phyloP scores from a whole-genome alignment of 35 echinoderm and acorn worm genomes.

The Antedon bifida region DNA sequence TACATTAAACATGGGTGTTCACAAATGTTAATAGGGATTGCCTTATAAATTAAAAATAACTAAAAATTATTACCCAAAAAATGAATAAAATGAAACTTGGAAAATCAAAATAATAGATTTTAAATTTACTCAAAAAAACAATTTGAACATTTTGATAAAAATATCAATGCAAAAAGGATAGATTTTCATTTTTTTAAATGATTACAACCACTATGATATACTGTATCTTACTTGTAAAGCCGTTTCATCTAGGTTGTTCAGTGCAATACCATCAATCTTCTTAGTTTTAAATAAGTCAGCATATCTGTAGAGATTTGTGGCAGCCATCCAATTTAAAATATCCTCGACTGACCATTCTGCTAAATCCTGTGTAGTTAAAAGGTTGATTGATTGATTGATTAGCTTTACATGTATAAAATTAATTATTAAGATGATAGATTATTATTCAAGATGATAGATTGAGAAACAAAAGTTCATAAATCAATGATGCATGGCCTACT shows the following conservation, averaged over 20 bases:
- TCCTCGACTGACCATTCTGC: conserved; percentile 53
- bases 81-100: too few species aligned
- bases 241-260: conserved; percentile 16
- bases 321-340: conserved; percentile 97
- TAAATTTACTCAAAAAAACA: too few species aligned
- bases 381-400: neutral
- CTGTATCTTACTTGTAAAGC: conserved; percentile 20
- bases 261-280: conserved; percentile 45
- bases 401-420: neutral
- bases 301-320: conserved; percentile 80
- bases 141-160: too few species aligned
- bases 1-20: too few species aligned
- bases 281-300: conserved; percentile 75
- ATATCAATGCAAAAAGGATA: too few species aligned
- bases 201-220: too few species aligned
- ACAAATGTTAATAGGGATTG: too few species aligned
- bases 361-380: conserved; percentile 31
- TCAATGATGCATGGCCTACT: too few species aligned
- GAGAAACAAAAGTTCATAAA: neutral
- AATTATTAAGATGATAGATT: neutral
- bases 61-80: too few species aligned
- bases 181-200: too few species aligned
- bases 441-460: neutral
- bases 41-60: too few species aligned
- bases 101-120: too few species aligned